Evolutionary conservation across 1,140 invertebrate species (phyloP), one percentile per base, ranked within the genome.

Genomic region (Physella acuta): DNA sequence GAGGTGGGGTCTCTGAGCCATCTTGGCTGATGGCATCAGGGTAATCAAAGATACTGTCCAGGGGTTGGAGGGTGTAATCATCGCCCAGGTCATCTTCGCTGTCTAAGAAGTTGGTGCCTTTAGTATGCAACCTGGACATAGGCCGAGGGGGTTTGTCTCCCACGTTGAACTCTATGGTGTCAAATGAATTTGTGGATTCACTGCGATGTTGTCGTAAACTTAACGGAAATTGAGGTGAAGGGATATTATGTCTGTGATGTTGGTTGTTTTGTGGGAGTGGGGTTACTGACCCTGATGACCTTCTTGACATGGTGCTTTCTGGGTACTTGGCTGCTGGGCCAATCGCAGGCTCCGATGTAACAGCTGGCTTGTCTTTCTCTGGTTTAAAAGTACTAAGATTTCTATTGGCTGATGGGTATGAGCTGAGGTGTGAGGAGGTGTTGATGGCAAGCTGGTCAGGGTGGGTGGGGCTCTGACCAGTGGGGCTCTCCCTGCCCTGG

Each of bases 391-490:
- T 70, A 17, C 30, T 59, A 3, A 71, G 53, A 20, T 39, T 51
- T 20, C 51, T 59, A 24, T 61, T 68, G 30, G 60, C 28, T 20
- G n/a, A 49, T 8, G 51, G 58, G 5, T 55, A 30, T 5, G 71
- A 36, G 66, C 75, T 76, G 34, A 65, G 73, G 60, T 73, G 73
- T 53, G 75, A 76, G 28, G 59, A 56, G 33, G 24, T 68, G 31
- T 68, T 72, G 34, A 63, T 74, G 16, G 73, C 62, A 30, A 73
- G 71, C n/a, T 73, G 75, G 33, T 73, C 77, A 59, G 74, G 77
- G 33, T 61, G 74, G 36, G 56, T 72, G 63, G 78, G 77, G 68
- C 78, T 78, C 44, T 79, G 78, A 63, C 79, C 79, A 73, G 78
- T 75, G n/a, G 79, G 79, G 66, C 79, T 81, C 60, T 73, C 71